phyloP scores from a whole-genome alignment of 1,140 invertebrate genomes.

The Papilio dardanus region DNA sequence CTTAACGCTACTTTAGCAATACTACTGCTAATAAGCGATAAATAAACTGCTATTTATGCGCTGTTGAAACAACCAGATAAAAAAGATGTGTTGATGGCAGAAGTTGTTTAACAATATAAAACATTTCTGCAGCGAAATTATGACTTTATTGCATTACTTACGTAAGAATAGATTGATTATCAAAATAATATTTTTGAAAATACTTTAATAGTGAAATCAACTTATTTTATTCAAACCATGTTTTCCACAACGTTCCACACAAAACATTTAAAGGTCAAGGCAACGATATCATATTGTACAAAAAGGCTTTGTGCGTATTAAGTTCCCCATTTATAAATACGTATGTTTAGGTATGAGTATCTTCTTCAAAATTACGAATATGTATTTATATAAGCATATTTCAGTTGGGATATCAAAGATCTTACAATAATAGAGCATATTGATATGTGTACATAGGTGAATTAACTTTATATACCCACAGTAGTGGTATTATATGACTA shows the following conservation, averaged over 20 bases:
- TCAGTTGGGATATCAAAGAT: too few species aligned
- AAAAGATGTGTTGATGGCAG: neutral
- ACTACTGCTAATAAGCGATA: neutral
- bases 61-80: neutral
- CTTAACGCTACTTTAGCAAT: neutral
- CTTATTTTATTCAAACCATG: too few species aligned
- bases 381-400: neutral
- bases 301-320: neutral
- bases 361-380: neutral
- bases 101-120: neutral
- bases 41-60: neutral
- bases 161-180: neutral
- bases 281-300: neutral
- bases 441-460: too few species aligned
- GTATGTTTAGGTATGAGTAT: too few species aligned
- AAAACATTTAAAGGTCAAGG: slow-evolving; percentile 11
- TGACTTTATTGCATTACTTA: too few species aligned
- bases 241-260: neutral
- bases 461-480: too few species aligned
- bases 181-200: neutral
- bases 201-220: neutral
- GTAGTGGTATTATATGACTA: too few species aligned
- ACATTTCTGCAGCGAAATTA: neutral
- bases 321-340: neutral
- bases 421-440: too few species aligned